Percentiles rank a stretch among this genome's conserved stretches.
Conservation (phyloP, 2,113 vertebrate genomes). For the Agelaius tricolor region DNA sequence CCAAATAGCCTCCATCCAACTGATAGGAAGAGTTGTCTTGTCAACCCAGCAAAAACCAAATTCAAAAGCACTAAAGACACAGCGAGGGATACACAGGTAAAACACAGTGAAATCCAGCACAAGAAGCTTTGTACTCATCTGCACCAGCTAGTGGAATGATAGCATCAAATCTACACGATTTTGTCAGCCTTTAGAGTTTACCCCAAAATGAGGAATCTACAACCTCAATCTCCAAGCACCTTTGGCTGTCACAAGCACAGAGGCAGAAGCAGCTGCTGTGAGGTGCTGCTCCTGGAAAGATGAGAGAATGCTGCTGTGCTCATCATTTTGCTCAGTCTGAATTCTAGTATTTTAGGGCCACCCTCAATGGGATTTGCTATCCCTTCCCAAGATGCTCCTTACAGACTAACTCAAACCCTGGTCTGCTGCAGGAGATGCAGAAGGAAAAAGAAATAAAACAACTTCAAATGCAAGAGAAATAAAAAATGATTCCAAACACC, state of each 20-base stretch:
- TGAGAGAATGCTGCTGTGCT: fast-evolving
- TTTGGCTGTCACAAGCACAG: too few relatives aligned
- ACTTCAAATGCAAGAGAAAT: neutral
- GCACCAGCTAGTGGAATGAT: fast-evolving
- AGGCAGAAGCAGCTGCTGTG: neutral
- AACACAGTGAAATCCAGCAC: neutral
- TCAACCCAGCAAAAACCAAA: neutral
- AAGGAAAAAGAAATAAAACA: neutral
- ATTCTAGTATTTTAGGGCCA: neutral
- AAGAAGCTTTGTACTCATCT: neutral
- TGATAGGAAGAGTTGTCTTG: neutral
- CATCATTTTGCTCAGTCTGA: neutral
- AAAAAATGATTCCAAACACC: neutral
- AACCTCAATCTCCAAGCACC: fast-evolving
- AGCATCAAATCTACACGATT: fast-evolving
- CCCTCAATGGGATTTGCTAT: neutral
- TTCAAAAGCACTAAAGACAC: neutral
- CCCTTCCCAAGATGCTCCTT: neutral
- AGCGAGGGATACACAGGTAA: fast-evolving
- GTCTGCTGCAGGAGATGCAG: neutral
- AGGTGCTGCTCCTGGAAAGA: neutral
- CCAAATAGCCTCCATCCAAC: neutral
- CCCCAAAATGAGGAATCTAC: neutral
- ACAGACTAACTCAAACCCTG: neutral
- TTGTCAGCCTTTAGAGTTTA: neutral